Conservation (phyloP, 2,113 vertebrate genomes). For the Verasper variegatus region DNA sequence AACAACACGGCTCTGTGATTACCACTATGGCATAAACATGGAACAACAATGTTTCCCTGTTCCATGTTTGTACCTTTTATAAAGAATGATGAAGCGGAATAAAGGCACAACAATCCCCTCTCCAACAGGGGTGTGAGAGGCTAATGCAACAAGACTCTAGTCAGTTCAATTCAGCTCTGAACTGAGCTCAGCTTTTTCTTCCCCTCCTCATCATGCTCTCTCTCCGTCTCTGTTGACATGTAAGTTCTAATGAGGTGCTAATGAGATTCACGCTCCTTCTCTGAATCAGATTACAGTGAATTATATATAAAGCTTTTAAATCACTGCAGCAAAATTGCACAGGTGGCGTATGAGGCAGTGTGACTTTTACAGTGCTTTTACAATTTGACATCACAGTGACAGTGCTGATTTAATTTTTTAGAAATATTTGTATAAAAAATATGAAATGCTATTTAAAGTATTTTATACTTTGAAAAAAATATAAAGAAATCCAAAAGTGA, state of each 20-base stretch:
- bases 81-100: neutral
- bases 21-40: neutral
- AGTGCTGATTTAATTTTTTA: neutral
- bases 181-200: neutral
- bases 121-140: neutral
- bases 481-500: neutral
- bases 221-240: neutral
- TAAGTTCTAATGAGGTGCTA: constrained; percentile 45
- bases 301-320: constrained; percentile 54
- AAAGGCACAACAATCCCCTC: neutral
- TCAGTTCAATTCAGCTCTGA: neutral
- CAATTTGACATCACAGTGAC: constrained; percentile 1
- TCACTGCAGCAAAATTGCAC: constrained; percentile 47
- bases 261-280: constrained; percentile 42
- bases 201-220: neutral
- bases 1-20: neutral
- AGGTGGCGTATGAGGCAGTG: constrained; percentile 29
- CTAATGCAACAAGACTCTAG: neutral
- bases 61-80: neutral
- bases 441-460: neutral
- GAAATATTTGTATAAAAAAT: neutral
- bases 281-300: constrained; percentile 49
- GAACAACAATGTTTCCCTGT: neutral
- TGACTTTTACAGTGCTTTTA: constrained; percentile 16
- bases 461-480: neutral